These are phyloP conservation scores for Malurus alboscapulatus DNA, from an alignment of 2,113 vertebrate species.

Conservation along the genomic window DNA sequence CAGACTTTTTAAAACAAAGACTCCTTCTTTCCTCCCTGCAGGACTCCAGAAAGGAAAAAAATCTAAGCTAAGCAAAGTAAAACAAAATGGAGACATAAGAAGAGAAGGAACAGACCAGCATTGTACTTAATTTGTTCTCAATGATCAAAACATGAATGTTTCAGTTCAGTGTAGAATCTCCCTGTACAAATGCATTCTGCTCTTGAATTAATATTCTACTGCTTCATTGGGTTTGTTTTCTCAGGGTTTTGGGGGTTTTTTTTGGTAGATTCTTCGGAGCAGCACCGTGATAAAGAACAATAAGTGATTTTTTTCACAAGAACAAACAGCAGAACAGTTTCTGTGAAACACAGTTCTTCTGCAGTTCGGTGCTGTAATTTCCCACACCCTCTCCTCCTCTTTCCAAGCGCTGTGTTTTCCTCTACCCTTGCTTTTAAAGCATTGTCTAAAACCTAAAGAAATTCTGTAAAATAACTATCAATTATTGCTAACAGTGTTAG, in stretches of 20 bases:
- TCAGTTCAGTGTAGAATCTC: neutral
- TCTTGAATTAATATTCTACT: neutral
- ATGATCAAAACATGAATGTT: constrained; percentile 30
- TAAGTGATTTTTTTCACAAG: neutral
- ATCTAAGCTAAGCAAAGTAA: constrained; percentile 46
- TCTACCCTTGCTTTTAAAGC: neutral
- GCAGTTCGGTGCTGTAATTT: neutral
- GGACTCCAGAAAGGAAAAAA: constrained; percentile 44
- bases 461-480: neutral
- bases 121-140: constrained; percentile 16
- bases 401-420: neutral
- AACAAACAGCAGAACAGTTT: neutral
- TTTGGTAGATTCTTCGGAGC: neutral
- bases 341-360: constrained; percentile 7
- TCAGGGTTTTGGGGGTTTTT: neutral
- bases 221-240: neutral
- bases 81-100: constrained; percentile 19
- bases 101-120: constrained; percentile 33
- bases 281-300: constrained; percentile 6
- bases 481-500: neutral
- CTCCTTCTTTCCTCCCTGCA: constrained; percentile 57
- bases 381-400: neutral
- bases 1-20: constrained; percentile 60
- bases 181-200: neutral
- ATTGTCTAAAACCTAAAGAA: neutral